Evolutionary conservation across 2,797 vertebrate species (phyloP), one percentile per base, ranked within the genome.

Genomic region (Enteromius mattozi): DNA sequence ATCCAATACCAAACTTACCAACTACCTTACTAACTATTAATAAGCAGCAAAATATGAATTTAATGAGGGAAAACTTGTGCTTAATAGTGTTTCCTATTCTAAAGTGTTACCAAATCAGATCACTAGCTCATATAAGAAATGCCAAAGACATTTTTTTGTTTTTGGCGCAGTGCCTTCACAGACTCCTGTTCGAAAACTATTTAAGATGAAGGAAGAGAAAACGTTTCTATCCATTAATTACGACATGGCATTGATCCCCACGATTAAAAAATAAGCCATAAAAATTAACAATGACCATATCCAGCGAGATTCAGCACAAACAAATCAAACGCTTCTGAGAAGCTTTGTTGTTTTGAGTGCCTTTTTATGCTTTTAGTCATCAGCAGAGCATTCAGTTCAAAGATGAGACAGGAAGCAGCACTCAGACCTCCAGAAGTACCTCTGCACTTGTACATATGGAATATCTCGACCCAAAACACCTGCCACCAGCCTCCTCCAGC

Each of bases 401-500:
- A 68, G 24, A 56, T 47, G 66, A 66, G 42, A 79, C 47, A 51
- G 17, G 21, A 51, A 21, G 30, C 21, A 0, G 14, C 56, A 27
- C 24, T 61, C 21, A 47, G 7, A 49, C 12, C 59, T 30, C 42
- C 59, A 35, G 33, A 68, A 35, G 63, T 59, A 63, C 54, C 70
- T 30, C 10, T 66, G 37, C 61, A 49, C 42, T 27, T 66, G 65
- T 71, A 71, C 86, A 94, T 93, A 92, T 92, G 92, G 91, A 83
- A 86, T 83, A 88, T 77, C 82, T 89, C 85, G 85, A 84, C 86
- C 88, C 40, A 40, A 37, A 70, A 92, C 92, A 94, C 92, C 93
- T 93, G 93, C 91, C 90, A 92, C 87, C 51, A 78, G 70, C 86
- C 86, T 85, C 49, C 65, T 71, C 49, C 56, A 49, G 79, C 81